These are phyloP conservation scores for Poeciliopsis retropinna DNA, from an alignment of 2,113 vertebrate species.

Conservation along the genomic window DNA sequence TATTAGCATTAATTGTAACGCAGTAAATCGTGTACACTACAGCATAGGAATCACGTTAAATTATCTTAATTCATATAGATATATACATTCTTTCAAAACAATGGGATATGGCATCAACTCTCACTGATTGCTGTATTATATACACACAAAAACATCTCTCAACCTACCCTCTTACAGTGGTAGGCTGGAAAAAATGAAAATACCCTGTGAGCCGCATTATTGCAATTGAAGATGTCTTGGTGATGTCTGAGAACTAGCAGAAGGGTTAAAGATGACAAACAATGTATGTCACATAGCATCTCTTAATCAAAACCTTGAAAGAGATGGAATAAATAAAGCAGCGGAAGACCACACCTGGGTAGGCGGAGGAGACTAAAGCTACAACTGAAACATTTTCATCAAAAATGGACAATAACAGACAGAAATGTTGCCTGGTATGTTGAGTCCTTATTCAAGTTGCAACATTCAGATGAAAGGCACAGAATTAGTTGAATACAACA, in stretches of 20 bases:
- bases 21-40: slow-evolving; percentile 29
- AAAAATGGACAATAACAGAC: too few species aligned
- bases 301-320: background rate
- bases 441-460: background rate
- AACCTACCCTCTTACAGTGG: background rate
- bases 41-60: slow-evolving; percentile 1
- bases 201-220: background rate
- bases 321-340: background rate
- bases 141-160: background rate
- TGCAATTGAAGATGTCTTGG: background rate
- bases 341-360: background rate
- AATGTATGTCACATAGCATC: background rate
- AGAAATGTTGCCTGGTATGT: background rate
- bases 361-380: background rate
- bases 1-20: slow-evolving; percentile 5
- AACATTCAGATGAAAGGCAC: background rate
- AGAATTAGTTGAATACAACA: background rate
- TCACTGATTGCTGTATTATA: background rate
- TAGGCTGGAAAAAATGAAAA: background rate
- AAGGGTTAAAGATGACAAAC: background rate
- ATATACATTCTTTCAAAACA: background rate
- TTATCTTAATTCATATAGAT: background rate
- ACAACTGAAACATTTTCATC: too few species aligned
- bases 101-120: background rate
- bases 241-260: background rate